Base-by-base conservation (phyloP, 2,888 invertebrate genomes). In the Serripes groenlandicus region DNA sequence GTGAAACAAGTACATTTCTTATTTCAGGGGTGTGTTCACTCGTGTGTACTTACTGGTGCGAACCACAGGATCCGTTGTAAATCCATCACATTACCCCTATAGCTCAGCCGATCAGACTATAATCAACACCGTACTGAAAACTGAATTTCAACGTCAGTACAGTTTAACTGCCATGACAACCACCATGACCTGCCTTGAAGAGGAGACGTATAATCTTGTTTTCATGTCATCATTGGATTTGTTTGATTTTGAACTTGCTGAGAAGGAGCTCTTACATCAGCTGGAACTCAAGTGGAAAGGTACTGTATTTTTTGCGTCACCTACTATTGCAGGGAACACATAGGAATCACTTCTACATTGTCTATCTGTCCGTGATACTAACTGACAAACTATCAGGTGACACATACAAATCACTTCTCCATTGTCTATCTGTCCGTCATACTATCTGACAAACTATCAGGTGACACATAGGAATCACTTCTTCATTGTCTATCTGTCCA, bases 241-340 rank as follows among this genome's bases (percentile, higher is more conserved):
- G 66, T 66, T 66, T 66, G 66, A 66, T 66, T 11, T 66, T 26
- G 42, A 9, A 42, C 35, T 11, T 7, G 42, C 21, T 7, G 26
- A 66, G 66, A 37, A 4, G 21, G 66, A 66, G 26, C 21, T 66
- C n/a, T 42, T 66, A 18, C 37, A 26, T 18, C 66, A 66, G 42
- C 42, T 66, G 9, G 21, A 37, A 7, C 42, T 66, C 26, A 66
- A 66, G 42, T 66, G 66, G 66, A 66, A n/a, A 66, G 66, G 66
- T 42, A 66, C 11, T 2, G n/a, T 62, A 9, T 30, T n/a, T n/a
- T n/a, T n/a, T n/a, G n/a, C n/a, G n/a, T n/a, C n/a, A n/a, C n/a
- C n/a, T n/a, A n/a, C n/a, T n/a, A n/a, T n/a, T n/a, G n/a, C n/a
- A n/a, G n/a, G n/a, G n/a, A n/a, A n/a, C n/a, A n/a, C n/a, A n/a